Conservation (phyloP, 2,888 invertebrate species). For the Slavum lentiscoides region DNA sequence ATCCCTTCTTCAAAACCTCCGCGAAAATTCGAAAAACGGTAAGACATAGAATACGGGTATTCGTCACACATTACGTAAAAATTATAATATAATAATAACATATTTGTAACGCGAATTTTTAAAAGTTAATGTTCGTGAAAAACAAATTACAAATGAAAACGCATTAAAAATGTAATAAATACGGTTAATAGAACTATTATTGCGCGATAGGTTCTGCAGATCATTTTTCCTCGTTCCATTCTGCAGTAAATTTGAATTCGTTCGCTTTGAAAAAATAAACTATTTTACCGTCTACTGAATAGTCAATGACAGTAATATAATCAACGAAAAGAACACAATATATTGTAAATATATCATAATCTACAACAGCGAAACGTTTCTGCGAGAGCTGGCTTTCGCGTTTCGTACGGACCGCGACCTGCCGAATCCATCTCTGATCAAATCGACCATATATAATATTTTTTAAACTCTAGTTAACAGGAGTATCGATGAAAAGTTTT, state of each 20-base stretch:
- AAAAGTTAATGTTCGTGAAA: background rate
- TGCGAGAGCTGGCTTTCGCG: too few relatives aligned
- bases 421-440: background rate
- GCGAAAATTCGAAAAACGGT: background rate
- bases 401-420: background rate
- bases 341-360: too few relatives aligned
- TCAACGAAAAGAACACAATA: too few relatives aligned
- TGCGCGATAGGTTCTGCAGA: too few relatives aligned
- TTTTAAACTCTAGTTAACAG: conserved; percentile 12
- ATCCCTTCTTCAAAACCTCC: background rate
- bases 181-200: background rate
- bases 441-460: background rate
- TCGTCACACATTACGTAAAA: background rate
- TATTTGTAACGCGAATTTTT: background rate
- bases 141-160: background rate
- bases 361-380: too few relatives aligned
- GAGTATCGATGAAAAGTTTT: conserved; percentile 32
- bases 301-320: too few relatives aligned
- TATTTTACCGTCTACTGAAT: too few relatives aligned
- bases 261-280: too few relatives aligned
- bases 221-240: too few relatives aligned
- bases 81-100: background rate
- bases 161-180: background rate
- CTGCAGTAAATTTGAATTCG: too few relatives aligned
- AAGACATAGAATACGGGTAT: background rate